Evolutionary conservation across 2,888 invertebrate species (phyloP).

Genomic region (Beris morrisii): DNA sequence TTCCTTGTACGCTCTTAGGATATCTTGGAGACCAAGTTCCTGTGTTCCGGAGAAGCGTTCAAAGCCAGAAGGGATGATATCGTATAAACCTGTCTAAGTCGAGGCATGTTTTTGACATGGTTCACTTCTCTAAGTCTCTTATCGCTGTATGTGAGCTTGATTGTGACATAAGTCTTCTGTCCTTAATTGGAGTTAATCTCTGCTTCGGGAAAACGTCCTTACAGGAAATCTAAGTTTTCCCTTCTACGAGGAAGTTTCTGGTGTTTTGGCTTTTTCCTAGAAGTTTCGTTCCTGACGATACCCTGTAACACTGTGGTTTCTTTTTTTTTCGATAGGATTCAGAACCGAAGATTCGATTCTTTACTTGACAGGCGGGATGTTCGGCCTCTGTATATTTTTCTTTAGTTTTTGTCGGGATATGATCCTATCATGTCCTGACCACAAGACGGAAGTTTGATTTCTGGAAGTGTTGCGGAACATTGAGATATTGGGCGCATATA

Average conservation of each 20-base stretch:
- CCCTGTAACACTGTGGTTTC: slow-evolving; percentile 12
- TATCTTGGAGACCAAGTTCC: neutral
- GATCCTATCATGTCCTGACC: slow-evolving; percentile 18
- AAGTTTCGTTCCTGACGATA: no score
- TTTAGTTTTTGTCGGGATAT: neutral
- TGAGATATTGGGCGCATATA: slow-evolving; percentile 10
- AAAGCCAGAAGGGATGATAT: neutral
- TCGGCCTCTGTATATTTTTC: neutral
- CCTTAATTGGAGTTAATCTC: slow-evolving; percentile 36
- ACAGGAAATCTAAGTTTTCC: neutral
- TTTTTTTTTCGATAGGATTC: neutral
- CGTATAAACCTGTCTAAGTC: slow-evolving; percentile 7
- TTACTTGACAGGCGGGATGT: neutral
- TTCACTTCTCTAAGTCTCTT: slow-evolving; percentile 25
- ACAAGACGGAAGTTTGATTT: slow-evolving; percentile 12
- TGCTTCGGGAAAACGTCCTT: slow-evolving; percentile 26
- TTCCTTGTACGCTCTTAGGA: slow-evolving; percentile 7
- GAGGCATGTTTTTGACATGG: slow-evolving; percentile 30
- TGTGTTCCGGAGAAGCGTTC: slow-evolving; percentile 4
- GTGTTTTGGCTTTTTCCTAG: no score
- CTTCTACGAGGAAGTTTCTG: no score
- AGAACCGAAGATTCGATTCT: neutral
- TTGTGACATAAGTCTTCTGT: slow-evolving; percentile 36
- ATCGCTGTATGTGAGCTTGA: slow-evolving; percentile 30
- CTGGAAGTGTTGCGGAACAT: slow-evolving; percentile 20